Evolutionary conservation across 1,140 invertebrate genomes (phyloP).

Genomic region (Solenopsis invicta): DNA sequence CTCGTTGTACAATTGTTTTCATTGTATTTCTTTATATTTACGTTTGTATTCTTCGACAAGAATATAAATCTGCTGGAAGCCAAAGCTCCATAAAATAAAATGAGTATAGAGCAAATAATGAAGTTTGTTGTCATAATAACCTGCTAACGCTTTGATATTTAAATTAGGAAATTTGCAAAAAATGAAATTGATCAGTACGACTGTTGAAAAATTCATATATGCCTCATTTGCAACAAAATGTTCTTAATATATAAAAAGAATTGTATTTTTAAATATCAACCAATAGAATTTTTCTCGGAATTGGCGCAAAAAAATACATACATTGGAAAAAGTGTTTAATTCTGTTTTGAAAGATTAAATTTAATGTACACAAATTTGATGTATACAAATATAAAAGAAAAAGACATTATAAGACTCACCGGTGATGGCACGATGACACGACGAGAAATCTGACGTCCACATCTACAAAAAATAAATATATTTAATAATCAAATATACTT

Average conservation of each 20-base stretch:
- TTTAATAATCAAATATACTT: too few relatives aligned
- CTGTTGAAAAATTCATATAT: not conserved
- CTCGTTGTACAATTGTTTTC: not conserved
- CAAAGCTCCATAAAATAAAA: not conserved
- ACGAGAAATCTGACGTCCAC: not conserved
- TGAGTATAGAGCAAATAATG: not conserved
- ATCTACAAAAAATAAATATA: not conserved
- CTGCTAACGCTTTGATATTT: not conserved
- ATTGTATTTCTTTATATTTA: not conserved
- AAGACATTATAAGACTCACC: not conserved
- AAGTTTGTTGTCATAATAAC: not conserved
- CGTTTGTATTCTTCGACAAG: not conserved
- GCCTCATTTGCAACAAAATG: not conserved
- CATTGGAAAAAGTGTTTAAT: not conserved
- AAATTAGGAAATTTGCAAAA: conserved; percentile 3
- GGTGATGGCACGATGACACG: not conserved
- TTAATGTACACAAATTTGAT: not conserved
- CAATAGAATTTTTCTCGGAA: not conserved
- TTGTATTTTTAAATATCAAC: not conserved
- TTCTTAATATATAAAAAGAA: not conserved
- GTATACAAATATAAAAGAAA: not conserved
- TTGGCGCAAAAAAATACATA: not conserved
- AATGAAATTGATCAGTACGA: not conserved
- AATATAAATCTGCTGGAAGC: not conserved
- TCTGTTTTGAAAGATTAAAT: not conserved